Evolutionary conservation across 2,888 invertebrate species (phyloP).

Genomic region (Pseudococcus jackbeardsleyi): DNA sequence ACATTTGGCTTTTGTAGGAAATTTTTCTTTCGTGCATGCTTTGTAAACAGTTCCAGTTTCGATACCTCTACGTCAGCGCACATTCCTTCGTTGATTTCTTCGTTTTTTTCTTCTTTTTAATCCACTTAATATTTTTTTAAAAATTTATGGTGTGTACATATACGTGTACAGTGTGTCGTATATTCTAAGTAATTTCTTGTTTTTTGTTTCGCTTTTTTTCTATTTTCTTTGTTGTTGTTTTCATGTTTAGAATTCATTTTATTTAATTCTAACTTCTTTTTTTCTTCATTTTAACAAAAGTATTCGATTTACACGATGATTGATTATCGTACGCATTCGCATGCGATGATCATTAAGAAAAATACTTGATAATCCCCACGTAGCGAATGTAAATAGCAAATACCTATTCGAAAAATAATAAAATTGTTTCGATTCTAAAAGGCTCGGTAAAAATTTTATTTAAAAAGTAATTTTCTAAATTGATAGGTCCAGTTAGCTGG

Average conservation of each 20-base stretch:
- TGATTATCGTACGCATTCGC: background rate
- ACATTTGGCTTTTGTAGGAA: constrained; percentile 28
- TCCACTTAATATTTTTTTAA: constrained; percentile 16
- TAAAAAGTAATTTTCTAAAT: background rate
- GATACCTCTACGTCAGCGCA: constrained; percentile 57
- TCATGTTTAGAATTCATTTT: constrained; percentile 22
- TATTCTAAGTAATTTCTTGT: constrained; percentile 8
- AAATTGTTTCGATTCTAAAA: background rate
- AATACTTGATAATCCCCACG: background rate
- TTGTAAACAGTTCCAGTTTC: constrained; percentile 60
- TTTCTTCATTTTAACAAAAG: background rate
- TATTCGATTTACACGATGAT: background rate
- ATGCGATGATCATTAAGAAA: background rate
- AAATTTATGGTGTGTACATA: background rate
- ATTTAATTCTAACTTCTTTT: constrained; percentile 3
- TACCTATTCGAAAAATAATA: background rate
- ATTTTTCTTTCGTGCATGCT: constrained; percentile 54
- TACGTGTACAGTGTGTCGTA: constrained; percentile 25
- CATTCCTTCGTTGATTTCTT: constrained; percentile 60
- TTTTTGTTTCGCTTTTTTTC: constrained; percentile 27
- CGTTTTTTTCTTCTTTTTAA: constrained; percentile 20
- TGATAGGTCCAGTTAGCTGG: background rate
- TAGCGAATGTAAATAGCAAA: background rate
- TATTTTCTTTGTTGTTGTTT: constrained; percentile 24
- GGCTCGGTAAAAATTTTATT: background rate